Percentiles rank a stretch among this genome's conserved stretches.
These are phyloP conservation scores for Bathynomus jamesi DNA, from an alignment of 1,140 invertebrate genomes.

Conservation along the genomic window DNA sequence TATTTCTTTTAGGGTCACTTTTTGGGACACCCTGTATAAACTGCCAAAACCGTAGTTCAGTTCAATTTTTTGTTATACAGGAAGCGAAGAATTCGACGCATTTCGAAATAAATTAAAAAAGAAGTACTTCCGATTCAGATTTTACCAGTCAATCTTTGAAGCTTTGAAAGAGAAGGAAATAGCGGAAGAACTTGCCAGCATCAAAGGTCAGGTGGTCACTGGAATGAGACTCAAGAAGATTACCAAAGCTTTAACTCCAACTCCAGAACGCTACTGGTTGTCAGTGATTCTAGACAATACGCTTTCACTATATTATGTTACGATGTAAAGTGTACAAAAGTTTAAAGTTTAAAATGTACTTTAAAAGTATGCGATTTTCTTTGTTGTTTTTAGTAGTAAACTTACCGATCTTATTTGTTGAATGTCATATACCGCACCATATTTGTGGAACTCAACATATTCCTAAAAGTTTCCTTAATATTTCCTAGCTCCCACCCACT, in stretches of 20 bases:
- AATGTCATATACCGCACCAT: no score
- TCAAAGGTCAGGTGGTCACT: constrained; percentile 28
- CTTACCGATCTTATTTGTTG: no score
- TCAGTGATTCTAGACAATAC: constrained; percentile 32
- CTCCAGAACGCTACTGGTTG: constrained; percentile 28
- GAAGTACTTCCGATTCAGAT: constrained; percentile 11
- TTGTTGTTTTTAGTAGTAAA: no score
- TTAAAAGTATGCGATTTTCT: no score
- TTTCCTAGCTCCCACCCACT: no score
- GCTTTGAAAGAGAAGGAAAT: constrained; percentile 22
- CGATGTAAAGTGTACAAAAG: no score
- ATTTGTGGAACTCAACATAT: no score
- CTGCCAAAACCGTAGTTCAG: no score
- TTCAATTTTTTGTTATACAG: constrained; percentile 3
- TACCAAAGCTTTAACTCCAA: constrained; percentile 27
- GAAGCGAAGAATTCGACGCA: constrained; percentile 20
- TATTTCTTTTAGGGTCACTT: no score
- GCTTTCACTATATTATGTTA: constrained; percentile 26
- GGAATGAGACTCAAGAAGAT: constrained; percentile 35
- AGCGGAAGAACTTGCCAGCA: constrained; percentile 20
- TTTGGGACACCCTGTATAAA: no score
- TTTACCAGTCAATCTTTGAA: constrained; percentile 29
- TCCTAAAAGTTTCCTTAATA: no score
- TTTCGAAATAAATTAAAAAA: neutral
- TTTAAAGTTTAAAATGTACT: no score